These are phyloP conservation scores for Amphiduros pacificus DNA, from an alignment of 2,888 invertebrate genomes.

Conservation along the genomic window DNA sequence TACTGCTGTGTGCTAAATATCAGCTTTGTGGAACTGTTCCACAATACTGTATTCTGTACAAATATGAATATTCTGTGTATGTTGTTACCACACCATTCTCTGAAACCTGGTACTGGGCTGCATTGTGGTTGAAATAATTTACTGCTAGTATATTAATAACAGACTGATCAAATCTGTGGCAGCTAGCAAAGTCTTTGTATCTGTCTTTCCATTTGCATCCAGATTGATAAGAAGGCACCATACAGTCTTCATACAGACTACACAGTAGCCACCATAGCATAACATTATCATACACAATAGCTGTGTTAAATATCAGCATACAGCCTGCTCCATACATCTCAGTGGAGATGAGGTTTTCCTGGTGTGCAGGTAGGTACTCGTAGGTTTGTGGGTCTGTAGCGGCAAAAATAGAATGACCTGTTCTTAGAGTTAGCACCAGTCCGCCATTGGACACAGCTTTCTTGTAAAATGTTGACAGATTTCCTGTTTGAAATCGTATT, in stretches of 20 bases:
- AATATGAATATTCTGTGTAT: no score
- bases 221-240: background rate
- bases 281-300: background rate
- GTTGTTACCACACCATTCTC: no score
- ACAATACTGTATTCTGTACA: no score
- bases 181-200: background rate
- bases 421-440: background rate
- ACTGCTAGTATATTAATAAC: background rate
- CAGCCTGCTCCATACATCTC: background rate
- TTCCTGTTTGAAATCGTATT: background rate
- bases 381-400: background rate
- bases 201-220: background rate
- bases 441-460: background rate
- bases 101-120: no score
- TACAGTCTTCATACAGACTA: background rate
- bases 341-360: background rate
- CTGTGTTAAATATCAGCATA: background rate
- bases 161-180: slow-evolving; percentile 1
- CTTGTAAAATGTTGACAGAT: background rate
- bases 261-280: background rate
- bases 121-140: background rate
- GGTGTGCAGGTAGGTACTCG: background rate
- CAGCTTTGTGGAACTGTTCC: no score
- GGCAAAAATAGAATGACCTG: background rate
- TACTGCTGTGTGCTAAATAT: no score